Evolutionary conservation across 1,140 invertebrate species (phyloP).

Genomic region (Ceratina calcarata): DNA sequence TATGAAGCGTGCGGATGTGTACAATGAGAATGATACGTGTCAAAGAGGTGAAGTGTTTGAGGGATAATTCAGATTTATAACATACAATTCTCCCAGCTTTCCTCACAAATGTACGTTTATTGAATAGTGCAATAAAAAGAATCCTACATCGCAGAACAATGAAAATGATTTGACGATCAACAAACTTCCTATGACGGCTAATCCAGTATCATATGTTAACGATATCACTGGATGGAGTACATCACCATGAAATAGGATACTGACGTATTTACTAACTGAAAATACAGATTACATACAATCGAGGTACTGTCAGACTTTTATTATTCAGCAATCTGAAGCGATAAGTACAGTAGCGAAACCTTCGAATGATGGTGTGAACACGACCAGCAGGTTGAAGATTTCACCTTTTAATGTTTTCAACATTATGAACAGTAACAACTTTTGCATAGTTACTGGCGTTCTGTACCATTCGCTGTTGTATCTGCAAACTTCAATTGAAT

Average conservation of each 20-base stretch:
- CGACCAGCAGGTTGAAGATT: conserved; percentile 18
- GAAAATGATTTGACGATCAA: no score
- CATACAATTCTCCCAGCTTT: no score
- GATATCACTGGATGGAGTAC: not conserved
- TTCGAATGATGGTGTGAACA: conserved; percentile 42
- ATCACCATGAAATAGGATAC: conserved; percentile 37
- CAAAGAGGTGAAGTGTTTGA: no score
- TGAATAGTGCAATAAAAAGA: no score
- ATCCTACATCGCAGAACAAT: no score
- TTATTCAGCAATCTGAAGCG: not conserved
- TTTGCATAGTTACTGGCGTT: conserved; percentile 33
- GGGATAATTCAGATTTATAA: no score
- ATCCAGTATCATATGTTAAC: not conserved
- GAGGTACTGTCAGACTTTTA: not conserved
- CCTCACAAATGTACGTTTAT: no score
- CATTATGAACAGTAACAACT: conserved; percentile 52
- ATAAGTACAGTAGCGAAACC: conserved; percentile 48
- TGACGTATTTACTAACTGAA: conserved; percentile 21
- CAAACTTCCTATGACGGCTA: no score
- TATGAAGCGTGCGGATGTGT: no score
- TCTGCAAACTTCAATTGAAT: not conserved
- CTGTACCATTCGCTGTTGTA: conserved; percentile 47
- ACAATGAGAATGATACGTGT: no score
- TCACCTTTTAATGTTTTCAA: conserved; percentile 29
- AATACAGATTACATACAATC: not conserved